Base-by-base conservation (phyloP, 2,113 vertebrate species). In the Macrotus californicus region DNA sequence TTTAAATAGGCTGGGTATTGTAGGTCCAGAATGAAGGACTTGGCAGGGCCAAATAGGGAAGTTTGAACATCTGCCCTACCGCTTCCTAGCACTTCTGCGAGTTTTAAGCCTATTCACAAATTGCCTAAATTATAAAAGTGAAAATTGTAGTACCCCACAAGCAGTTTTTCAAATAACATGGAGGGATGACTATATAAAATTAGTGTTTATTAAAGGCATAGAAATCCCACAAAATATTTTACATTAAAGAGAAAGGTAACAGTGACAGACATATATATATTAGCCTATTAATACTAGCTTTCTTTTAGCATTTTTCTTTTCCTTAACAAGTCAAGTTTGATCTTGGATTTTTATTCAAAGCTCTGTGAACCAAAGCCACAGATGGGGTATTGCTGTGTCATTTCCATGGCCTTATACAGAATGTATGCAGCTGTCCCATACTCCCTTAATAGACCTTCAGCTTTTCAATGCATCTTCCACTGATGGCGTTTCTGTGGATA, bases 401-500 rank as follows among this genome's bases (percentile, higher is more conserved):
- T 97, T 97, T 97, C 96, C 97, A 95, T 90, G 96, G 96, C 96
- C 96, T 94, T 93, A 89, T 92, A 96, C 93, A 95, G 93, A 98
- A 98, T 96, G 96, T 95, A 96, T 97, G 94, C 96, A 97, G 96
- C 96, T 96, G 96, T 97, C 97, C 97, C 97, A 96, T 94, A 72
- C 70, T 96, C 97, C 97, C 97, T 98, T 98, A 98, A 97, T 96
- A 97, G 97, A 97, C 97, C 87, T 95, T 88, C 94, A 96, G 96
- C 94, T 97, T 97, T 96, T 98, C 97, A 96, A 98, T 98, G 96
- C 93, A 93, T 97, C 97, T 97, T 97, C 94, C 96, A 95, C 96
- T 98, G 97, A 97, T 96, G 97, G 96, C 66, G 94, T 98, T 97
- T 97, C 95, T 97, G 94, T 98, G 97, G 96, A 96, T 97, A 98